Conservation (phyloP, 2,888 invertebrate genomes). For the Cerceris ruficornis region DNA sequence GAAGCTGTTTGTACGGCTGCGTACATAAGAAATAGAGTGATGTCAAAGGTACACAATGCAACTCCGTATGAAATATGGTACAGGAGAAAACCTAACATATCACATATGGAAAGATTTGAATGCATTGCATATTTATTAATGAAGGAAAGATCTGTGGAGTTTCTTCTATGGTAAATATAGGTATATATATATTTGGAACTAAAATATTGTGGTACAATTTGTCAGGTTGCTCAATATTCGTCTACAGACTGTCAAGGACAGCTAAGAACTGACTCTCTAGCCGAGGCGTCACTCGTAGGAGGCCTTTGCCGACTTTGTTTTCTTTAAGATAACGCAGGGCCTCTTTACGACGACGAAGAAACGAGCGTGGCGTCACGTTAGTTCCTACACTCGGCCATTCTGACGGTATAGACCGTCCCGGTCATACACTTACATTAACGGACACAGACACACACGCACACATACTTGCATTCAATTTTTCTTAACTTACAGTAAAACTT, state of each 20-base stretch:
- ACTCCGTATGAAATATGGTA: slow-evolving; percentile 22
- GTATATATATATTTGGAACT: too few species aligned
- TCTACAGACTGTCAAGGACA: too few species aligned
- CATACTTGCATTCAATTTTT: background rate
- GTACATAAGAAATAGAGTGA: slow-evolving; percentile 15
- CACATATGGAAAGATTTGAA: slow-evolving; percentile 16
- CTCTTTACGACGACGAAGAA: too few species aligned
- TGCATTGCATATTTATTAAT: slow-evolving; percentile 3
- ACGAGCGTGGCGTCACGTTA: too few species aligned
- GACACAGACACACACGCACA: background rate
- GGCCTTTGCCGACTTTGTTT: too few species aligned
- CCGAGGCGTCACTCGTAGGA: too few species aligned
- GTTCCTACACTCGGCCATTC: background rate
- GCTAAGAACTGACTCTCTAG: too few species aligned
- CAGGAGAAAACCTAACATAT: slow-evolving; percentile 1
- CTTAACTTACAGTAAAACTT: background rate
- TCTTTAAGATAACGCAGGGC: too few species aligned
- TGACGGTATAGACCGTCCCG: background rate
- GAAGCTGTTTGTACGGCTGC: slow-evolving; percentile 6
- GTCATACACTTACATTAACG: background rate
- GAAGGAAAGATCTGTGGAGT: background rate
- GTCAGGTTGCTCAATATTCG: too few species aligned
- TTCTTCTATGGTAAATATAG: too few species aligned
- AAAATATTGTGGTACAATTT: too few species aligned
- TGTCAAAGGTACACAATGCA: slow-evolving; percentile 15